These are phyloP conservation scores for Gallinago solitaria DNA, from an alignment of 2,797 vertebrate species.

Conservation along the genomic window DNA sequence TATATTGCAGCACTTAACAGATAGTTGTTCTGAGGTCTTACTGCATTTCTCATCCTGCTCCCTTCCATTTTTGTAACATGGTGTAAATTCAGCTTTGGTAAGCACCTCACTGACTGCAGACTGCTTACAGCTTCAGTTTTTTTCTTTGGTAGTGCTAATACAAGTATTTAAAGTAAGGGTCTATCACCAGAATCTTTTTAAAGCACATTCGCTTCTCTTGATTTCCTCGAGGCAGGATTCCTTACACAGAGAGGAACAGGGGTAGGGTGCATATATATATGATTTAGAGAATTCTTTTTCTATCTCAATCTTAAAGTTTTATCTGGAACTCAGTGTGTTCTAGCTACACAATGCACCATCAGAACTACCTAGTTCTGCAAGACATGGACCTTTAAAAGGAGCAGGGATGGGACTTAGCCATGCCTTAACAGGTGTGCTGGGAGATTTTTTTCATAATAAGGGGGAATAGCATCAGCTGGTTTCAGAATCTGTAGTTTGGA, in stretches of 20 bases:
- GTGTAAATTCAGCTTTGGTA: neutral
- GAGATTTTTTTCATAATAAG: neutral
- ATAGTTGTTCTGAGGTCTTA: neutral
- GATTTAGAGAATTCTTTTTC: neutral
- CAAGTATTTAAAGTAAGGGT: neutral
- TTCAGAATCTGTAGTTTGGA: neutral
- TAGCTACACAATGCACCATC: neutral
- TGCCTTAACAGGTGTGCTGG: neutral
- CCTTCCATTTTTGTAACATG: neutral
- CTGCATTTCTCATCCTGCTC: neutral
- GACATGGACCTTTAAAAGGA: neutral
- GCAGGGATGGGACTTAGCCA: neutral
- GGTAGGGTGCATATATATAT: neutral
- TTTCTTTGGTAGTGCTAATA: neutral
- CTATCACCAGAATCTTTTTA: neutral
- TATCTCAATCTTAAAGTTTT: neutral
- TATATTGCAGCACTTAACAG: neutral
- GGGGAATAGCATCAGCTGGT: neutral
- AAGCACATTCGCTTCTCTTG: neutral
- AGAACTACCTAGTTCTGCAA: neutral
- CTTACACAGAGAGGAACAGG: neutral
- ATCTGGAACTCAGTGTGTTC: neutral
- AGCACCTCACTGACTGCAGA: neutral
- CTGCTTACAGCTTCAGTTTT: neutral
- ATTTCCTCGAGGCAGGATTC: neutral